A percentile compares a stretch with the other conserved stretches of the same genome.
These are phyloP conservation scores for Drosophila cognata DNA, from an alignment of 2,888 invertebrate genomes.

Conservation along the genomic window DNA sequence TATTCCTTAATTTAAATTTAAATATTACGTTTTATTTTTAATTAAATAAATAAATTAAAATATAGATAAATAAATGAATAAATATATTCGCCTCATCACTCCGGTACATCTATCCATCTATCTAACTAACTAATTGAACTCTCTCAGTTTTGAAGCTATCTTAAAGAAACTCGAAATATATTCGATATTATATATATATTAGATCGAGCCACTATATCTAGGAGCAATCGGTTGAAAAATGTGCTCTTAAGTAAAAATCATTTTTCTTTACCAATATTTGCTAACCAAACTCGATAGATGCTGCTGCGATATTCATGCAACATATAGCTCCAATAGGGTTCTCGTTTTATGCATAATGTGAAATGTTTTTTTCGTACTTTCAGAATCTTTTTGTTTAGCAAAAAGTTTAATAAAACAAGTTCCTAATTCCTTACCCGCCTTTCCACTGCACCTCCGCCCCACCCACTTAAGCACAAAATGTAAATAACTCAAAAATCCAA, in stretches of 20 bases:
- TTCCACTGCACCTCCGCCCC: background rate
- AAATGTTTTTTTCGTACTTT: background rate
- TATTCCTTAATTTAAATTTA: background rate
- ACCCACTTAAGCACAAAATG: conserved; percentile 13
- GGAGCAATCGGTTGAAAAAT: background rate
- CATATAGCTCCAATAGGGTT: background rate
- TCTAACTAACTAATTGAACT: background rate
- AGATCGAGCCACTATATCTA: background rate
- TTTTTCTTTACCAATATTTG: background rate
- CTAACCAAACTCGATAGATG: background rate
- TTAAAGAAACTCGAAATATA: background rate
- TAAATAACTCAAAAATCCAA: conserved; percentile 72
- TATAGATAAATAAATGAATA: background rate
- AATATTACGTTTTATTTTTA: background rate
- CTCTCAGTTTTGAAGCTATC: background rate
- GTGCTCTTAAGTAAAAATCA: background rate
- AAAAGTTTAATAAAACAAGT: conserved; percentile 33
- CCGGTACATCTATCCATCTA: background rate
- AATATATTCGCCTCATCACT: background rate
- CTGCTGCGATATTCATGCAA: background rate
- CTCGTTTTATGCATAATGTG: background rate
- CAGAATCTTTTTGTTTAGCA: conserved; percentile 21
- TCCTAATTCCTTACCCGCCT: conserved; percentile 6
- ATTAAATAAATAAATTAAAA: background rate
- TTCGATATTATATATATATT: background rate